A percentile compares a stretch with the other conserved stretches of the same genome.
These are phyloP conservation scores for Halictus quadricinctus DNA, from an alignment of 2,888 invertebrate genomes.

Conservation along the genomic window DNA sequence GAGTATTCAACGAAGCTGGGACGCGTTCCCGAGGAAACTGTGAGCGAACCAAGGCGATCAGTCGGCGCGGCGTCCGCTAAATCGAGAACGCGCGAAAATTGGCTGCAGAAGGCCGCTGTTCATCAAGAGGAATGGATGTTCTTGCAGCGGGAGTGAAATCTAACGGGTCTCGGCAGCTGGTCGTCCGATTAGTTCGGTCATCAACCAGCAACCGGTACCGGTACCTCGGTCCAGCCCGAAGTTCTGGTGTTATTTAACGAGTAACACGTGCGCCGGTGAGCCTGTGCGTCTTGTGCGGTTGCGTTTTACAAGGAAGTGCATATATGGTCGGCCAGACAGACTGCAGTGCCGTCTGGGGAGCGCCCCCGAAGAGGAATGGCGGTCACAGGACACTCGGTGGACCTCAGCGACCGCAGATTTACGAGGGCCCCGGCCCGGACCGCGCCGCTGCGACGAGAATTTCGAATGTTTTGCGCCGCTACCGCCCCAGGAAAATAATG, in stretches of 20 bases:
- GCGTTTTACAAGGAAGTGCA: constrained; percentile 42
- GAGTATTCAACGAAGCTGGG: background rate
- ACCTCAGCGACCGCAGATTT: constrained; percentile 64
- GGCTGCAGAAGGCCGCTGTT: constrained; percentile 6
- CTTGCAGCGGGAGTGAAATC: constrained; percentile 4
- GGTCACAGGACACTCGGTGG: constrained; percentile 53
- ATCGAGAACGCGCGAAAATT: constrained; percentile 11
- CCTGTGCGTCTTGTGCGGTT: background rate
- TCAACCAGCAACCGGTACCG: background rate
- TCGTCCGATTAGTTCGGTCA: constrained; percentile 28
- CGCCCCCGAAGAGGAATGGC: constrained; percentile 53
- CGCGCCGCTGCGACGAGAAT: constrained; percentile 52
- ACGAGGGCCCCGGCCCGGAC: constrained; percentile 36
- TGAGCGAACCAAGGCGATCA: background rate
- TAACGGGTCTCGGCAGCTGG: constrained; percentile 15
- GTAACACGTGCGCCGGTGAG: constrained; percentile 14
- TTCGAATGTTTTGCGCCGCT: constrained; percentile 55
- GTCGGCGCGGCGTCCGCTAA: background rate
- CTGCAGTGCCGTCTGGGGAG: constrained; percentile 32
- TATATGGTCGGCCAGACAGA: constrained; percentile 35
- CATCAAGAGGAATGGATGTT: constrained; percentile 23
- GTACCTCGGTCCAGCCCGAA: background rate
- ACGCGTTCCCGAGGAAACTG: background rate
- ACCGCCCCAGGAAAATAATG: constrained; percentile 39
- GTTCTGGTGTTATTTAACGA: background rate